Percentiles rank a stretch among this genome's conserved stretches.
These are phyloP conservation scores for Paedocypris micromegethes DNA, from an alignment of 2,797 vertebrate species.

Conservation along the genomic window DNA sequence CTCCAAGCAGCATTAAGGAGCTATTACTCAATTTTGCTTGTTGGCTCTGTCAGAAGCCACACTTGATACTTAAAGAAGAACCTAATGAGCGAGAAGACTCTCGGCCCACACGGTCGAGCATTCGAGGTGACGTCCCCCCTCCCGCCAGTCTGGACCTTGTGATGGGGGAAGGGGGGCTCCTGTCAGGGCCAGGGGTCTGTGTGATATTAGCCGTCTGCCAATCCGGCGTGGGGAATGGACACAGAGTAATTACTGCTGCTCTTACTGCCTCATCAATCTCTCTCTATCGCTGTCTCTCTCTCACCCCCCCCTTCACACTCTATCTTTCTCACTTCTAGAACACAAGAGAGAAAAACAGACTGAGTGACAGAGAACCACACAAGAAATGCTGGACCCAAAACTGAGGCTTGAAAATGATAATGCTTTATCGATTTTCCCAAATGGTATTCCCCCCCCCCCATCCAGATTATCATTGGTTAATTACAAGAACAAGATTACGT, in stretches of 20 bases:
- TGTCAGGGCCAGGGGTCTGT: slow-evolving; percentile 76
- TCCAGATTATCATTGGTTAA: too few species aligned
- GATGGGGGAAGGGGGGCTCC: slow-evolving; percentile 53
- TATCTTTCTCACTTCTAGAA: slow-evolving; percentile 62
- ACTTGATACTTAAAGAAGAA: slow-evolving; percentile 61
- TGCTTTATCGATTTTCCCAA: slow-evolving; percentile 29
- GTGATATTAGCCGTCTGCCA: slow-evolving; percentile 82
- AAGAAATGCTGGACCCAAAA: slow-evolving; percentile 43
- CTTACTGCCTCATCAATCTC: slow-evolving; percentile 83
- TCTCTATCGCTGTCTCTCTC: slow-evolving; percentile 65
- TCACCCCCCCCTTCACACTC: slow-evolving; percentile 37
- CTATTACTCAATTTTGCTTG: slow-evolving; percentile 17
- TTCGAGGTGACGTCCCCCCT: slow-evolving; percentile 58
- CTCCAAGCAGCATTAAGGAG: background rate
- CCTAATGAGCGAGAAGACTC: slow-evolving; percentile 56
- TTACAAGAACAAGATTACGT: slow-evolving; percentile 11
- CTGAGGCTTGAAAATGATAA: slow-evolving; percentile 11
- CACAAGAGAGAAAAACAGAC: slow-evolving; percentile 48
- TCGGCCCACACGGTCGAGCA: slow-evolving; percentile 67
- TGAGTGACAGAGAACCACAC: slow-evolving; percentile 64
- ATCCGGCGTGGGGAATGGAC: slow-evolving; percentile 78
- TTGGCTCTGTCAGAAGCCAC: slow-evolving; percentile 26
- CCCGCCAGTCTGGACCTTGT: slow-evolving; percentile 51
- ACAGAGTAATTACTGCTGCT: slow-evolving; percentile 80
- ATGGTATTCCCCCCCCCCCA: background rate